Evolutionary conservation across 2,113 vertebrate genomes (phyloP).

Genomic region (Balaeniceps rex): DNA sequence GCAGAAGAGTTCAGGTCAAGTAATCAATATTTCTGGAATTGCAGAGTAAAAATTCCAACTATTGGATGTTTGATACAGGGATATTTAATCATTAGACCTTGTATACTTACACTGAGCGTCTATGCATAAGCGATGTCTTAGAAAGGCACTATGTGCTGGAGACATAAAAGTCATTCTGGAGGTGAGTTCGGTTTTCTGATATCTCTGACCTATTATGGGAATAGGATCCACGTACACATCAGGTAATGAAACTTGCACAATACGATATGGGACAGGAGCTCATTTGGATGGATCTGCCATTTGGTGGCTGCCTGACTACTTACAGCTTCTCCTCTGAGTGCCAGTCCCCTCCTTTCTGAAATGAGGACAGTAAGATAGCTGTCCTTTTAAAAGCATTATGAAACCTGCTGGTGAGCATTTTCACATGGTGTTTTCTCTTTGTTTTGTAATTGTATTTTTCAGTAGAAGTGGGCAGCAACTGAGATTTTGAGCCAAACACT

Average conservation of each 20-base stretch:
- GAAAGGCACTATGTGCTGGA: not conserved
- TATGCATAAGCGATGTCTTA: accelerated
- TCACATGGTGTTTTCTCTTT: not conserved
- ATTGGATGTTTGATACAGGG: not conserved
- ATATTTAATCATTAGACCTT: not conserved
- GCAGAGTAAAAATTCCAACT: not conserved
- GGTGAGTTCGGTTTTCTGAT: not conserved
- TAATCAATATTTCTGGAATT: constrained; percentile 6
- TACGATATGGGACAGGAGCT: not conserved
- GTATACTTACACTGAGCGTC: not conserved
- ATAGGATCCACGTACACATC: not conserved
- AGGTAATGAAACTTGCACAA: not conserved
- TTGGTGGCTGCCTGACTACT: not conserved
- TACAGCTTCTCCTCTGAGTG: not conserved
- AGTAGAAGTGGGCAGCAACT: not conserved
- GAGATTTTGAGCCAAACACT: not conserved
- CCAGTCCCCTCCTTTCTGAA: not conserved
- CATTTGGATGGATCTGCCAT: not conserved
- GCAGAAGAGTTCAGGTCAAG: not conserved
- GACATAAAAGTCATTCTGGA: not conserved
- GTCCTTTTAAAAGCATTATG: not conserved
- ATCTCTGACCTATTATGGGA: not conserved
- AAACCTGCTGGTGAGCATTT: not conserved
- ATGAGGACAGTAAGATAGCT: not conserved
- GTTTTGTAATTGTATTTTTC: not conserved